A percentile compares a stretch with the other conserved stretches of the same genome.
These are phyloP conservation scores for Riparia riparia DNA, from an alignment of 2,113 vertebrate genomes.

Conservation along the genomic window DNA sequence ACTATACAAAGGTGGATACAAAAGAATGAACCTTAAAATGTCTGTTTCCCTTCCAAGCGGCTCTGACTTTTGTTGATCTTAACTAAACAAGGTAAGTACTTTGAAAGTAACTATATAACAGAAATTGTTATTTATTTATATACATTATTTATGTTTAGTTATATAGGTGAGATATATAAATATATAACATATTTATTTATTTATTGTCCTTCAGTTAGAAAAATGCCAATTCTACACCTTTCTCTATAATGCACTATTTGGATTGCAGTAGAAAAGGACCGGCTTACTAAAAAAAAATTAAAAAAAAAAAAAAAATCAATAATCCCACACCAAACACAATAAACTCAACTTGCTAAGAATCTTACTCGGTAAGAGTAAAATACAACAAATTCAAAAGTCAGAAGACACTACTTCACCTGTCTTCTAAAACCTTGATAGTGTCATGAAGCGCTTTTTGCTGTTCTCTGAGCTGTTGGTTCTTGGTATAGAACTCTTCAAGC, in stretches of 20 bases:
- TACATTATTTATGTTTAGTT: background rate
- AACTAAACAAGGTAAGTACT: background rate
- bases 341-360: background rate
- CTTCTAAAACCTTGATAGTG: conserved; percentile 87
- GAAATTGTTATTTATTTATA: background rate
- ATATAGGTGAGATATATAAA: background rate
- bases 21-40: background rate
- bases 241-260: background rate
- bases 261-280: background rate
- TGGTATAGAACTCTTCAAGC: conserved; percentile 91
- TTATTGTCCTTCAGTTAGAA: background rate
- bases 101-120: background rate
- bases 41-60: background rate
- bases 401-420: conserved; percentile 80
- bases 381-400: background rate
- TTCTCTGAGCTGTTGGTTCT: conserved; percentile 92
- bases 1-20: background rate
- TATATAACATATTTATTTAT: background rate
- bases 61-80: background rate
- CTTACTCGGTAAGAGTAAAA: background rate
- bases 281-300: background rate
- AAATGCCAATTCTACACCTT: background rate
- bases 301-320: background rate
- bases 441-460: conserved; percentile 91
- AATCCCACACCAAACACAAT: background rate